Evolutionary conservation across 2,888 invertebrate species (phyloP).

Genomic region (Phaedon cochleariae): DNA sequence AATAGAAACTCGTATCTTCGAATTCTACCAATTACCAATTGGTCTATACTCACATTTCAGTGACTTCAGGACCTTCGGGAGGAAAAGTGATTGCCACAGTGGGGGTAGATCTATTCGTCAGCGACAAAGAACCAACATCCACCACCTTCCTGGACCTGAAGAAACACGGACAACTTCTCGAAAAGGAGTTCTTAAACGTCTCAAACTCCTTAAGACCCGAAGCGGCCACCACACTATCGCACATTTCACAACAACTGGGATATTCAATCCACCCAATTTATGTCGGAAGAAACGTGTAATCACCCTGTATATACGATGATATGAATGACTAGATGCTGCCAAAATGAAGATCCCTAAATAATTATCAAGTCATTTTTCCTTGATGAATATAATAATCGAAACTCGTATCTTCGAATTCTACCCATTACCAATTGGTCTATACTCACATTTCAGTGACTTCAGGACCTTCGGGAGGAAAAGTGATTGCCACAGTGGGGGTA

Average conservation of each 20-base stretch:
- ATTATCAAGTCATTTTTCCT: no score
- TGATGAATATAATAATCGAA: no score
- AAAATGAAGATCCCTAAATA: no score
- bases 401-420: no score
- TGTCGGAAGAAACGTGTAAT: no score
- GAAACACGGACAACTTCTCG: slow-evolving; percentile 46
- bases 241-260: slow-evolving; percentile 32
- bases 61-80: slow-evolving; percentile 41
- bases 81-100: slow-evolving; percentile 54
- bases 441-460: slow-evolving; percentile 38
- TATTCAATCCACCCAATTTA: no score
- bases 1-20: no score
- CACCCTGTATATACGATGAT: no score
- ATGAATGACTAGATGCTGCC: no score
- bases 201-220: slow-evolving; percentile 48
- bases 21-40: no score
- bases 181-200: slow-evolving; percentile 24
- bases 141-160: slow-evolving; percentile 41
- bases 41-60: slow-evolving; percentile 39
- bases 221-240: slow-evolving; percentile 43
- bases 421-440: no score
- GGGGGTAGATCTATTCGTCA: slow-evolving; percentile 47
- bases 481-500: slow-evolving; percentile 56
- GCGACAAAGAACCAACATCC: slow-evolving; percentile 29
- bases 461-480: slow-evolving; percentile 51